Base-by-base conservation (phyloP, 35 echinoderm and acorn worm species). In the Hemicentrotus pulcherrimus region DNA sequence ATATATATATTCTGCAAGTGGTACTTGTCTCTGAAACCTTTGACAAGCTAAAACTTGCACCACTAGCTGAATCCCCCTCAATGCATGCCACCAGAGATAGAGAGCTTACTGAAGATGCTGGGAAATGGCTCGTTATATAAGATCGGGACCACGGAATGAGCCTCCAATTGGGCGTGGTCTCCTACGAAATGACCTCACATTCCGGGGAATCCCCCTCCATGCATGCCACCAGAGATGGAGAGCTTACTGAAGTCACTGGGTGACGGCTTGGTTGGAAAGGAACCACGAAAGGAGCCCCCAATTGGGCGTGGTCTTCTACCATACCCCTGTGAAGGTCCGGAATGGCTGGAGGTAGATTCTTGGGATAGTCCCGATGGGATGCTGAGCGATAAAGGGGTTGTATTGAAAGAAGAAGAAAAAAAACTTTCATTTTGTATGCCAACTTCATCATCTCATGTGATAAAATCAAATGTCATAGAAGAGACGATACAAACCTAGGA, bases 231-330 rank as follows among this genome's bases (percentile, higher is more conserved):
- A 5, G 88, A 90, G 88, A 90, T 90, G 33, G 88, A 90, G 32
- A 90, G 88, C 88, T 90, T 90, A 47, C 88, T 47, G 46, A 90
- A 90, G 88, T 90, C 88, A 47, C 88, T 90, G 88, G 88, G 31
- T 6, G 88, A 90, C 19, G 88, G 88, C 88, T 41, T 90, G 88
- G 88, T 45, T 16, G 88, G 14, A 33, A 90, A 12, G 9, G 88
- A 31, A 45, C 88, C 46, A 24, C 88, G 32, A 90, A 90, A 32
- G 88, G 88, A 45, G 32, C 32, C 32, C 15, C 31, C 88, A 46
- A 90, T 41, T 28, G 88, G 88, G 88, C 88, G 88, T 33, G 88
- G 88, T 28, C 88, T 14, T 30, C 88, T 90, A 33, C 88, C 88
- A 31, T 45, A 47, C 88, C 88, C 88, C 46, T 33, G 32, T 10